Evolutionary conservation across 2,113 vertebrate species (phyloP), one percentile per base, ranked within the genome.

Genomic region (Scolopax mira): DNA sequence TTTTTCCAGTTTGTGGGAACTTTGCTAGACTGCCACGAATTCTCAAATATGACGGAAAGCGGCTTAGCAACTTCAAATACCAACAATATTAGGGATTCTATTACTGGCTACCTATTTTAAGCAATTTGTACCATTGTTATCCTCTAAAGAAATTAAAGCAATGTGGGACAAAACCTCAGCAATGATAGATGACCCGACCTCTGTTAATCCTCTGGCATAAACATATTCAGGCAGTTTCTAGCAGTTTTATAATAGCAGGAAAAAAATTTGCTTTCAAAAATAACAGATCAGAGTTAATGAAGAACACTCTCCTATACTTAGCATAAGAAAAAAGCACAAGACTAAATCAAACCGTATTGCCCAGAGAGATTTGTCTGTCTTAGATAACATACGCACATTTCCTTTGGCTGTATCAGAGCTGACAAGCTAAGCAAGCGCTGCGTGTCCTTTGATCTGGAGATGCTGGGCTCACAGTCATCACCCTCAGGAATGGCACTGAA

Each of bases 121-220:
- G 70, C 44, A 95, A 96, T 79, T 79, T 28, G 24, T 77, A 66
- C 84, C 30, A 74, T 30, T 74, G 33, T 70, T 94, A n/a, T 70
- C 49, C 57, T 83, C 31, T 91, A 77, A 97, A 94, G 70, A 93
- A 94, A 41, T 5, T 72, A 82, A 97, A 97, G 75, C 77, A 90
- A 79, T 33, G 9, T 79, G 75, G 82, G 96, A 91, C 89, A 92
- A 78, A 96, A 90, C 11, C 75, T 97, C 95, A 90, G 84, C 80
- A 94, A 81, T 49, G 35, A 69, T 12, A 92, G 79, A 57, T 88
- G 87, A 16, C 21, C 85, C 92, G 78, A 41, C 78, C 70, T 94
- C 84, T 89, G 54, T 79, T 87, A 91, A 75, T 88, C 64, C 48
- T 75, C 17, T 11, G 66, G 70, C 79, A 84, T 89, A 61, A 82